Evolutionary conservation across 2,113 vertebrate genomes (phyloP).

Genomic region (Hippocampus mohnikei): DNA sequence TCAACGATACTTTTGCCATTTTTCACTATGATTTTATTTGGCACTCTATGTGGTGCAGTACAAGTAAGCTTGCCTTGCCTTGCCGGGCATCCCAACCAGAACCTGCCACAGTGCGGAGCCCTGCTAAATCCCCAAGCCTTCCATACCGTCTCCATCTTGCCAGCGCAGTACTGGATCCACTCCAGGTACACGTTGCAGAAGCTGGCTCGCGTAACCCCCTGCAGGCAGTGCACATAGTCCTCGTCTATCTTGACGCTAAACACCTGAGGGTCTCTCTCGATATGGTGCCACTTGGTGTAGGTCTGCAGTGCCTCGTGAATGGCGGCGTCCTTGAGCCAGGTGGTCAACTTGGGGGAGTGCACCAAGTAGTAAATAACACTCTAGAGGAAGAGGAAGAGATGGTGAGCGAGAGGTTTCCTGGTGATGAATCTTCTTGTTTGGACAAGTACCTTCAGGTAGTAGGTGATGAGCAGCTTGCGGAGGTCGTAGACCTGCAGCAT

Average conservation of each 20-base stretch:
- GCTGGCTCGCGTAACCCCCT: constrained; percentile 94
- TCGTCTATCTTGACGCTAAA: constrained; percentile 95
- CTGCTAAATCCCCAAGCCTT: not conserved
- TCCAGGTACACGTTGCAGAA: constrained; percentile 95
- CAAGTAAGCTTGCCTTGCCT: too few species aligned
- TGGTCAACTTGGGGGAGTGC: constrained; percentile 83
- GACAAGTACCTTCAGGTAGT: constrained; percentile 86
- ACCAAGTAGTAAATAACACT: constrained; percentile 94
- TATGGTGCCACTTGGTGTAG: constrained; percentile 96
- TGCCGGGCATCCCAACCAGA: too few species aligned
- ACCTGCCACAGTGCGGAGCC: too few species aligned
- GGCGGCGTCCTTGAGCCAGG: constrained; percentile 83
- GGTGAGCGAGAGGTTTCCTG: not conserved
- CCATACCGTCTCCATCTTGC: constrained; percentile 82
- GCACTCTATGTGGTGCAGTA: too few species aligned
- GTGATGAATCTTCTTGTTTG: not conserved
- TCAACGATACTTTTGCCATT: too few species aligned
- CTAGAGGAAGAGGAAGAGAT: constrained; percentile 54
- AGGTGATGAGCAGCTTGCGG: constrained; percentile 89
- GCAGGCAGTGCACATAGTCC: constrained; percentile 94
- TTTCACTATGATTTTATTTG: too few species aligned
- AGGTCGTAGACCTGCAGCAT: constrained; percentile 98
- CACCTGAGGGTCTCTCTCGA: constrained; percentile 90
- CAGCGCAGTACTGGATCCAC: constrained; percentile 92
- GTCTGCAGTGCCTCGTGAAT: constrained; percentile 84